Percentiles rank a stretch among this genome's conserved stretches.
Conservation (phyloP, 2,113 vertebrate genomes). For the Salvelinus alpinus region DNA sequence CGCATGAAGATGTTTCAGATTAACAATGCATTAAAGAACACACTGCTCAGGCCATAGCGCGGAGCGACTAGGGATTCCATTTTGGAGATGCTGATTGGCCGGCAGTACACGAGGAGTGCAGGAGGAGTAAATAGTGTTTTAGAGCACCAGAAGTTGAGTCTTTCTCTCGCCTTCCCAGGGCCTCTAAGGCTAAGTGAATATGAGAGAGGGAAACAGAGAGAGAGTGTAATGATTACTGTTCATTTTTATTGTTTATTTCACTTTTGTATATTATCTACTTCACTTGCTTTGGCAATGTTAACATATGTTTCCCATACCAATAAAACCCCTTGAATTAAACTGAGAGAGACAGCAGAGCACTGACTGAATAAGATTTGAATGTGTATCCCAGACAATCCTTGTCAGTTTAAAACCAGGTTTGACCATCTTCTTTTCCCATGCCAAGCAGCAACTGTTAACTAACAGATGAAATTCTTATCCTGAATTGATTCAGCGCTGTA, state of each 20-base stretch:
- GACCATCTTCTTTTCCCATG: slow-evolving; percentile 41
- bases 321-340: too few relatives aligned
- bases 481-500: slow-evolving; percentile 41
- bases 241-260: too few relatives aligned
- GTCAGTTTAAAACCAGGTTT: slow-evolving; percentile 49
- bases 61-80: not conserved
- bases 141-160: too few relatives aligned
- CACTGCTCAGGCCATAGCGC: not conserved
- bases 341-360: not conserved
- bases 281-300: too few relatives aligned
- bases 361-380: slow-evolving; percentile 46
- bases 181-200: not conserved
- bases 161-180: too few relatives aligned
- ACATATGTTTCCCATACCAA: too few relatives aligned
- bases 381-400: slow-evolving; percentile 34
- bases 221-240: not conserved
- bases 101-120: too few relatives aligned
- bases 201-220: not conserved
- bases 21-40: not conserved
- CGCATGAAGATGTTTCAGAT: too few relatives aligned
- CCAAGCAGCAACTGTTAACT: slow-evolving; percentile 25
- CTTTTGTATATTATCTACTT: too few relatives aligned
- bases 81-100: not conserved
- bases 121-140: not conserved
- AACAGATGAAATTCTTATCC: slow-evolving; percentile 28